phyloP scores from a whole-genome alignment of 2,888 invertebrate genomes.

The Quadroppia sp. region DNA sequence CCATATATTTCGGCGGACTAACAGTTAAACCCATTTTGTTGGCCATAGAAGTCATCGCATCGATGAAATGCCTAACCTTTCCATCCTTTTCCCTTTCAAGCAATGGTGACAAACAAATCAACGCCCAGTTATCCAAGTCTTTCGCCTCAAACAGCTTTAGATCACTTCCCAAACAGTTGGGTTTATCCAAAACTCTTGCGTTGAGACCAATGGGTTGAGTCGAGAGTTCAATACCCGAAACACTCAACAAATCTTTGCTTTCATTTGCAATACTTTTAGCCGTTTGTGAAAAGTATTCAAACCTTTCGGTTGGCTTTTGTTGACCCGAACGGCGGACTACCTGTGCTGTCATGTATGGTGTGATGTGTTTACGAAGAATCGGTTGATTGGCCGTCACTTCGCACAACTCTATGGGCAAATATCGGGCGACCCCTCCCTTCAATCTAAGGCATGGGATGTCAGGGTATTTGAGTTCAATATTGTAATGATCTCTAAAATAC shows the following conservation, averaged over 20 bases:
- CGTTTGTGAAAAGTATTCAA: neutral
- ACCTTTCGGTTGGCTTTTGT: neutral
- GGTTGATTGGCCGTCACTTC: slow-evolving; percentile 36
- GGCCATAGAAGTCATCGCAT: too few species aligned
- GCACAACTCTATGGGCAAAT: slow-evolving; percentile 46
- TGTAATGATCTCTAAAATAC: slow-evolving; percentile 37
- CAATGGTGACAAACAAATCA: neutral
- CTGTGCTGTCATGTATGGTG: neutral
- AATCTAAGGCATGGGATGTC: slow-evolving; percentile 45
- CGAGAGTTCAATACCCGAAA: slow-evolving; percentile 43
- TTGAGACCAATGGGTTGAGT: slow-evolving; percentile 40
- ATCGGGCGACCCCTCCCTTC: slow-evolving; percentile 41
- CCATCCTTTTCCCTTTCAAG: too few species aligned
- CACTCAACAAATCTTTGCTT: slow-evolving; percentile 28
- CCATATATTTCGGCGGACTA: too few species aligned
- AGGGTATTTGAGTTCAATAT: slow-evolving; percentile 35
- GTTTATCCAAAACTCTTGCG: slow-evolving; percentile 43
- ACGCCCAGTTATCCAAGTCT: neutral
- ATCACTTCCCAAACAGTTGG: neutral
- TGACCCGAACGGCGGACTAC: neutral
- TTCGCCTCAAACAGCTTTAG: neutral
- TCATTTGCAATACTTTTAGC: slow-evolving; percentile 38
- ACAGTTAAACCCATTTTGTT: too few species aligned
- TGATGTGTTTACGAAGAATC: neutral
- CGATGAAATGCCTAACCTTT: too few species aligned